Base-by-base conservation (phyloP, 2,797 vertebrate species). In the Gallirallus australis region DNA sequence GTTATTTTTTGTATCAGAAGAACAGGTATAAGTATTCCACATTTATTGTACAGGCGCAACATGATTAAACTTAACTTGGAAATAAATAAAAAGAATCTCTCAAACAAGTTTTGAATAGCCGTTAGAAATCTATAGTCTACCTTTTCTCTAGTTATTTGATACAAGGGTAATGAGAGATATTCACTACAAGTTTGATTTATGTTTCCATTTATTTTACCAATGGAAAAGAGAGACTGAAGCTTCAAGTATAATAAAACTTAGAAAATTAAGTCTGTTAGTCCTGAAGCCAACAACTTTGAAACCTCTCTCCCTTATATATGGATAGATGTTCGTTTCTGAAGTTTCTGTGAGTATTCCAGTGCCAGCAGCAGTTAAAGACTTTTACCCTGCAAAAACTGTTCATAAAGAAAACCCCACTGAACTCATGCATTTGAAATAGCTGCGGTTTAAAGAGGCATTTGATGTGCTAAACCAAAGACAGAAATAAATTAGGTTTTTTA, bases 111-210 rank as follows among this genome's bases (percentile, higher is more conserved):
- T 68, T 80, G 75, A 89, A 87, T 80, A 93, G 91, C 78, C 83
- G 92, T 94, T 73, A 87, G 35, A 75, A 88, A 89, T 27, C 21
- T 79, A 19, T 59, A 65, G 21, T 91, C 92, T 91, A 15, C 18
- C 35, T 91, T 89, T 93, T 87, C 23, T 59, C 8, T 37, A 61
- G n/a, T 35, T 52, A 53, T 2, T 56, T 53, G 16, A 27, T 60
- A 70, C 35, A 84, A 73, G 57, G 93, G 85, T 68, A 95, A 93
- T 50, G 40, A 77, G 39, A 80, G 31, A 64, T 45, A 68, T 87
- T 68, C 47, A 61, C 14, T 31, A 64, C 60, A 86, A 73, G 28
- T 80, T 90, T 93, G 56, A 89, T 93, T 93, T 96, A 88, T 90
- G 59, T 79, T 94, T 94, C 56, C 40, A 65, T 93, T 85, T 73